A percentile compares a stretch with the other conserved stretches of the same genome.
phyloP scores from a whole-genome alignment of 2,888 invertebrate species.

The Mechanitis messenoides region DNA sequence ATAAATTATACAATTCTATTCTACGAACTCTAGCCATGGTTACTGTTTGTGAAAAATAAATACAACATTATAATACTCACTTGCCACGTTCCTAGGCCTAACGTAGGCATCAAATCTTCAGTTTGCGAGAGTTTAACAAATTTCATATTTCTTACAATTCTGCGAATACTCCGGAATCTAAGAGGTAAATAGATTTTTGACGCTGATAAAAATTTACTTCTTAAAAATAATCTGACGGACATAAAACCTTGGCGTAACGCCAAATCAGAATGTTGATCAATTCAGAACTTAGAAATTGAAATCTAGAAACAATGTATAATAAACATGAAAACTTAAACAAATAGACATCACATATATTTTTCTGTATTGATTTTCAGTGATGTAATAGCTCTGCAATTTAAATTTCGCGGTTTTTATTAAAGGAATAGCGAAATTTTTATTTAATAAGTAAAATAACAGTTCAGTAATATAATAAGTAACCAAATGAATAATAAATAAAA shows the following conservation, averaged over 20 bases:
- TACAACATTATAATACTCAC: constrained; percentile 43
- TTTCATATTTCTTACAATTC: constrained; percentile 59
- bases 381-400: constrained; percentile 36
- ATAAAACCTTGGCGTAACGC: constrained; percentile 31
- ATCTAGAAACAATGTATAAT: not conserved
- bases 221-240: constrained; percentile 43
- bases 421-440: constrained; percentile 12
- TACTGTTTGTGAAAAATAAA: not conserved
- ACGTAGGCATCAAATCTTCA: constrained; percentile 79
- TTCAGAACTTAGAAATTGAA: not conserved
- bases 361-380: constrained; percentile 43
- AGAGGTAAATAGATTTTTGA: constrained; percentile 25
- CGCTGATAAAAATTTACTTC: constrained; percentile 32
- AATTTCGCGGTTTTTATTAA: constrained; percentile 40
- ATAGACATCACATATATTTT: not conserved
- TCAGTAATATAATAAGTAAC: not conserved
- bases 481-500: not conserved
- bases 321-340: not conserved
- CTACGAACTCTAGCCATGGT: not conserved
- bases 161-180: constrained; percentile 37
- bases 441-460: constrained; percentile 5
- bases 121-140: constrained; percentile 63
- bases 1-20: not conserved
- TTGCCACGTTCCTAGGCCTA: constrained; percentile 86
- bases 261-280: constrained; percentile 14